Evolutionary conservation across 2,888 invertebrate species (phyloP).

Genomic region (Lasioglossum marginatum): DNA sequence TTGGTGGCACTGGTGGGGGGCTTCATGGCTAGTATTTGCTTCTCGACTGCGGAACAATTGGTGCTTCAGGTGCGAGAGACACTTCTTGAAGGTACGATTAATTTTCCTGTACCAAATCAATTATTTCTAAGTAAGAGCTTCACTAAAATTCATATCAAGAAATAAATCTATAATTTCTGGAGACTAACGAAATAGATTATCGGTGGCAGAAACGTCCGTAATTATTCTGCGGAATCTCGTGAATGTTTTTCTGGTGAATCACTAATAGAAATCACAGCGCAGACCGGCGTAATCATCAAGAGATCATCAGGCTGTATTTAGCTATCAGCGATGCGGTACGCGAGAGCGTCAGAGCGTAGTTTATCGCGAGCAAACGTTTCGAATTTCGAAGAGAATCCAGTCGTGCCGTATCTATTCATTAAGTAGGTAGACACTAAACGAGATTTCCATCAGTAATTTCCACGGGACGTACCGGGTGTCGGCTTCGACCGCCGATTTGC

Average conservation of each 20-base stretch:
- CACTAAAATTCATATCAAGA: not conserved
- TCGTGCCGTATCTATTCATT: constrained; percentile 78
- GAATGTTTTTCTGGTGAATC: not conserved
- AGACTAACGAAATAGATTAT: not conserved
- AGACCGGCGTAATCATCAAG: constrained; percentile 7
- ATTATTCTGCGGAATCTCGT: not conserved
- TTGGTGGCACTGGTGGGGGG: constrained; percentile 35
- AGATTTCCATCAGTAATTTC: constrained; percentile 82
- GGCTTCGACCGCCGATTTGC: constrained; percentile 75
- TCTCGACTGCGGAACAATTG: constrained; percentile 45
- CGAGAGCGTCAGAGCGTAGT: constrained; percentile 39
- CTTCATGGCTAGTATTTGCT: constrained; percentile 54
- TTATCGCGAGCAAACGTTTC: constrained; percentile 69
- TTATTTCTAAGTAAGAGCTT: not conserved
- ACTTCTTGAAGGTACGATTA: constrained; percentile 35
- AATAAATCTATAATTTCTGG: not conserved
- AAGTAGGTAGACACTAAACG: constrained; percentile 78
- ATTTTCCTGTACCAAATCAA: not conserved
- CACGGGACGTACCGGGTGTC: constrained; percentile 57
- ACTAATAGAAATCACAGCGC: not conserved
- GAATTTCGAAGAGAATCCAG: constrained; percentile 73
- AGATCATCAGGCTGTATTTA: constrained; percentile 29
- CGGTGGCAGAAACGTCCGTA: not conserved
- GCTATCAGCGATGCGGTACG: constrained; percentile 17
- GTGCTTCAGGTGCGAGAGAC: constrained; percentile 27